Conservation (phyloP, 2,797 vertebrate species). For the Dendrocincla fuliginosa region DNA sequence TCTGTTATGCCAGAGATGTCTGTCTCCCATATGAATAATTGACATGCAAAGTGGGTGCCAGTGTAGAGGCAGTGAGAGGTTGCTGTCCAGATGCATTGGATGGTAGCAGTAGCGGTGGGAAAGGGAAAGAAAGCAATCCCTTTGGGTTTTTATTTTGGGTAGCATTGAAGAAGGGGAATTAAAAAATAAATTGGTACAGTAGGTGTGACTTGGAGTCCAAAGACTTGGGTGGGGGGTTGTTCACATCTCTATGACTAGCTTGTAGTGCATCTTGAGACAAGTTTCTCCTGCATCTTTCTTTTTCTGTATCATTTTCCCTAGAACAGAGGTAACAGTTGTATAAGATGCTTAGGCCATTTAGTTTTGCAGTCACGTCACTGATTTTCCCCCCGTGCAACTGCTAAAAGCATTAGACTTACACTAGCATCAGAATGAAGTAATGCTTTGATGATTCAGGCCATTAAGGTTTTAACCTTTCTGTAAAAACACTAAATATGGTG, state of each 20-base stretch:
- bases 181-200: background rate
- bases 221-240: background rate
- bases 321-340: background rate
- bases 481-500: slow-evolving; percentile 44
- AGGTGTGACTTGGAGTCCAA: background rate
- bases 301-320: background rate
- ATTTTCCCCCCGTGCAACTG: background rate
- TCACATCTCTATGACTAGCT: background rate
- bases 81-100: background rate
- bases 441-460: slow-evolving; percentile 60
- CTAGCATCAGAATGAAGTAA: slow-evolving; percentile 38
- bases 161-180: background rate
- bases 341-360: slow-evolving; percentile 14
- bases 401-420: slow-evolving; percentile 45
- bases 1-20: background rate
- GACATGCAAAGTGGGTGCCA: background rate
- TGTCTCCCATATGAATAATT: background rate
- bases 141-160: background rate
- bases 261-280: background rate
- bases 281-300: background rate
- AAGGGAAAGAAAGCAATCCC: background rate
- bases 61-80: background rate
- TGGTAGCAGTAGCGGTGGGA: background rate
- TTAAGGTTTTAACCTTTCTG: slow-evolving; percentile 59
- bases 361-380: background rate